Evolutionary conservation across 2,797 vertebrate species (phyloP), one percentile per base, ranked within the genome.

Genomic region (Phalanger gymnotis): DNA sequence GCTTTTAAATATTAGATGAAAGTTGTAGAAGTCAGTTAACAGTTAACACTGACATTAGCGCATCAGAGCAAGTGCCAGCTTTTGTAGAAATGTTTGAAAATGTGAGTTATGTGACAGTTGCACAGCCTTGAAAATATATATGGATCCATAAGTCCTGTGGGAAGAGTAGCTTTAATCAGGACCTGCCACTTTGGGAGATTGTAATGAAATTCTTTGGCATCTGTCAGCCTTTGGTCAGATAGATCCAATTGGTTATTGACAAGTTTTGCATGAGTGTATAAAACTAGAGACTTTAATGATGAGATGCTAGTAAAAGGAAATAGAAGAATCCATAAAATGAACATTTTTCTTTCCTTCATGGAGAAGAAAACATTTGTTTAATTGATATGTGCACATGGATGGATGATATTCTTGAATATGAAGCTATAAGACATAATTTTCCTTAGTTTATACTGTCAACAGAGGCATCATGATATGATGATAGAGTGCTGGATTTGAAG

Each of bases 171-270:
- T 96, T 96, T 97, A 96, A 98, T 96, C 96, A 97, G 96, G 56
- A 61, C 25, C 66, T 95, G 97, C 97, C 95, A 97, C 0, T 0
- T 96, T 90, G 92, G 94, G 94, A 95, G 95, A 96, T 95, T 96
- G 95, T 97, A 96, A 95, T 4, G 0, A 96, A 96, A 97, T 96
- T 97, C 95, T 94, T 93, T 58, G 89, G 87, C 96, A 52, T 95
- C 89, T 96, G 96, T 97, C 96, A 97, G 95, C 95, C 90, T 94
- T 90, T 95, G 96, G 97, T 97, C 96, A 98, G 96, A 97, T 94
- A 89, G 94, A 94, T 96, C 97, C 98, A 96, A 97, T 91, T 97
- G 97, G 92, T 94, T 97, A 97, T 97, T 95, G 97, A 97, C 97
- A 97, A 96, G 55, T 0, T 1, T 97, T 97, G 73, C 66, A 92